phyloP scores from a whole-genome alignment of 2,113 vertebrate genomes.

The Butorides virescens region DNA sequence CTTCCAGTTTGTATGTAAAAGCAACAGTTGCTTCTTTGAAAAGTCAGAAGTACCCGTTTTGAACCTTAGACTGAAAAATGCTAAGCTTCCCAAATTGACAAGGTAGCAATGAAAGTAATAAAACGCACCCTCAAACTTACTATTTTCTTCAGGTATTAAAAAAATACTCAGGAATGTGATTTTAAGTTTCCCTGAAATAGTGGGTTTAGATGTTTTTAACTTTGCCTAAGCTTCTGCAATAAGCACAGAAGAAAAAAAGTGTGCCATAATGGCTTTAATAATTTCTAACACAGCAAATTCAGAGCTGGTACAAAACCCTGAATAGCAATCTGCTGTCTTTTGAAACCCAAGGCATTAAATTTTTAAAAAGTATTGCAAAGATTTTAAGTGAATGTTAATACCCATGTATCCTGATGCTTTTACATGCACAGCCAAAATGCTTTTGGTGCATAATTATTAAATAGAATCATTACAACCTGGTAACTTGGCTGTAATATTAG shows the following conservation, averaged over 20 bases:
- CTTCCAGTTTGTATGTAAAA: neutral
- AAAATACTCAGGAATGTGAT: neutral
- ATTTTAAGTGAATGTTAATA: neutral
- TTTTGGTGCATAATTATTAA: neutral
- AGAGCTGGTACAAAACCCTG: neutral
- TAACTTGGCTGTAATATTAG: neutral
- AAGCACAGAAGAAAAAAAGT: neutral
- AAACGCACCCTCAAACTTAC: neutral
- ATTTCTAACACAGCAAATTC: neutral
- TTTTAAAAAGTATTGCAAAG: neutral
- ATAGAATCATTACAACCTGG: neutral
- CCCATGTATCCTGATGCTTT: neutral
- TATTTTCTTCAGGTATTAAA: neutral
- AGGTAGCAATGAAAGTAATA: neutral
- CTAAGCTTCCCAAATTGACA: neutral
- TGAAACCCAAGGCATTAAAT: neutral
- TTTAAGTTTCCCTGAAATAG: neutral
- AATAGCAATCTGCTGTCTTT: neutral
- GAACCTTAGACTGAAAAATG: neutral
- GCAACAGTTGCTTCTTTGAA: neutral
- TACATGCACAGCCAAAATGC: constrained; percentile 24
- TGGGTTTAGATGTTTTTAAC: neutral
- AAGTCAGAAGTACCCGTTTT: neutral
- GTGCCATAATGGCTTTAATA: neutral
- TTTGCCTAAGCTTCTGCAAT: neutral